These are phyloP conservation scores for Sebastes vulpes DNA, from an alignment of 2,797 vertebrate genomes.

Conservation along the genomic window DNA sequence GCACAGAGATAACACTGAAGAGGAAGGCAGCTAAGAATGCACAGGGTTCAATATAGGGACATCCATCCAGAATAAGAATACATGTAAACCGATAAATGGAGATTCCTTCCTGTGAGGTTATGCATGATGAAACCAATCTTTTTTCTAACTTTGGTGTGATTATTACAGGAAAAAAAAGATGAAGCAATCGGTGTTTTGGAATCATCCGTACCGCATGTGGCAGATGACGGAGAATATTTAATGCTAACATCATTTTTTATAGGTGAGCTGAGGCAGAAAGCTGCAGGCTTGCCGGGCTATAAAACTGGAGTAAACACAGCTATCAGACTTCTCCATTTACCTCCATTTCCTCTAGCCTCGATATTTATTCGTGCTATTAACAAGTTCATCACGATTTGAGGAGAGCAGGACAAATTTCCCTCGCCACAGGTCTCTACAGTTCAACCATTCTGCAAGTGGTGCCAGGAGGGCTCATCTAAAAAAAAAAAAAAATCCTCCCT, in stretches of 20 bases:
- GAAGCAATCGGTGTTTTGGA: not conserved
- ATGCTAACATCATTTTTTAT: constrained; percentile 5
- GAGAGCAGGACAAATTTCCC: constrained; percentile 31
- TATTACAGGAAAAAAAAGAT: not conserved
- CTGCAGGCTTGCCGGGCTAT: constrained; percentile 22
- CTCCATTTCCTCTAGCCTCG: not conserved
- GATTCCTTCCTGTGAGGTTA: not conserved
- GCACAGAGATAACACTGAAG: constrained; percentile 41
- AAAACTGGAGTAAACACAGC: constrained; percentile 60
- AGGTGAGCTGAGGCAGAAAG: constrained; percentile 1
- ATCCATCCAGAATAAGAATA: constrained; percentile 19
- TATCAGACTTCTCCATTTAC: constrained; percentile 38
- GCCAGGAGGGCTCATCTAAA: constrained; percentile 18
- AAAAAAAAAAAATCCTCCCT: constrained; percentile 6
- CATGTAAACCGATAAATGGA: not conserved
- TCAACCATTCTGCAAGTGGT: constrained; percentile 17
- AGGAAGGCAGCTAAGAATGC: not conserved
- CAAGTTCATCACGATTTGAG: constrained; percentile 60
- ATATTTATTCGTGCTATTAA: constrained; percentile 39
- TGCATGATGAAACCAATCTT: not conserved
- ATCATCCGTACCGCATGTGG: not conserved
- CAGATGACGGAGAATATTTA: not conserved
- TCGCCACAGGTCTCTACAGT: constrained; percentile 20
- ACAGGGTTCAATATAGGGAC: constrained; percentile 59
- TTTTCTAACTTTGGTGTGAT: not conserved